Evolutionary conservation across 2,888 invertebrate genomes (phyloP), one percentile per base, ranked within the genome.

Genomic region (Elmis aenea): DNA sequence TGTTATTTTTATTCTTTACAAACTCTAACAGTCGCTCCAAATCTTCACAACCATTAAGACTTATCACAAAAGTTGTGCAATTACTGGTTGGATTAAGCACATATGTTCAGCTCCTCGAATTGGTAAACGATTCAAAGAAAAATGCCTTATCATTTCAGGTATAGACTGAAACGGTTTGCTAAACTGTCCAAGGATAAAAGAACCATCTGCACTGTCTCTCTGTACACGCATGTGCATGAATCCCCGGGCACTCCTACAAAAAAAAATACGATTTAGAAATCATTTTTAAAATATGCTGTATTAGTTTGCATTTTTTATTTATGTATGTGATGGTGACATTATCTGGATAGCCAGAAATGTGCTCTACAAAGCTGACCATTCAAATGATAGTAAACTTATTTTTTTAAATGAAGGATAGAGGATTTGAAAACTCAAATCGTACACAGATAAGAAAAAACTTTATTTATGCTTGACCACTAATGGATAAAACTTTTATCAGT

Each of bases 151-250:
- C 81, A 96, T 87, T 58, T 90, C 87, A n/a, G 95, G 93, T 48
- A 96, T 92, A 31, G 83, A 85, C 27, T 83, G 80, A 64, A 95
- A 96, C 13, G 92, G 91, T 48, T 91, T 89, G 59, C 91, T 88
- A 63, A 93, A 94, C 61, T 89, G 87, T 3, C 95, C 95, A 53
- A 96, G 71, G 33, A 93, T 90, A 65, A 85, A 95, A 38, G 85
- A 83, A 39, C 87, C 87, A 8, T 78, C 73, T 33, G 80, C 79
- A 8, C 71, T 70, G 57, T 81, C 79, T 53, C 82, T 82, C 64
- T 89, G 88, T 46, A 96, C 95, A 54, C 93, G 81, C 87, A 96
- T 92, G 67, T 96, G 95, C 89, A 96, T 94, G 60, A 92, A 94
- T 29, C 95, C 93, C 59, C 89, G 80, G 33, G 90, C 87, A 62